A percentile compares a stretch with the other conserved stretches of the same genome.
Evolutionary conservation across 2,113 vertebrate species (phyloP).

Genomic region (Sakesphorus luctuosus): DNA sequence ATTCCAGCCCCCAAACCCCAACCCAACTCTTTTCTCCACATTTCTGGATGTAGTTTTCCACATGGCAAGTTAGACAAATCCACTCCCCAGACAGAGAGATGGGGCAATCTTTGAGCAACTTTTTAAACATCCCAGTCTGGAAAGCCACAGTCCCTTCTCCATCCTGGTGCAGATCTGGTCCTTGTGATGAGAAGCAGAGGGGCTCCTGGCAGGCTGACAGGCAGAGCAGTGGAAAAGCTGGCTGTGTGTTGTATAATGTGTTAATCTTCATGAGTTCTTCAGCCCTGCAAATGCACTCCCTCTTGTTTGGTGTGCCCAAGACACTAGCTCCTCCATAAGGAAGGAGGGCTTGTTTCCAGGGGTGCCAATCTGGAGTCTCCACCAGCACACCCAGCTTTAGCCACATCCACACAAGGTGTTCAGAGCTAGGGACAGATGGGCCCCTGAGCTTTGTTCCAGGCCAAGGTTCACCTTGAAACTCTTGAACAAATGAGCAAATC

Average conservation of each 20-base stretch:
- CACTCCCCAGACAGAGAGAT: not conserved
- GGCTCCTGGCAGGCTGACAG: not conserved
- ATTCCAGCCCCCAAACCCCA: fast-evolving
- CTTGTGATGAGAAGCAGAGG: not conserved
- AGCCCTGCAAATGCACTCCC: not conserved
- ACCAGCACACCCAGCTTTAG: not conserved
- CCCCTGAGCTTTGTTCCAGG: not conserved
- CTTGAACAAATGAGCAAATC: not conserved
- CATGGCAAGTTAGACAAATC: no score
- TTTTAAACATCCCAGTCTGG: not conserved
- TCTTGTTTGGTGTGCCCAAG: not conserved
- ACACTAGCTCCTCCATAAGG: fast-evolving
- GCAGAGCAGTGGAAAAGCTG: not conserved
- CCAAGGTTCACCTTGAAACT: not conserved
- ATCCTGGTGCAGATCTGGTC: not conserved
- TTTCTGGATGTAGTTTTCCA: not conserved
- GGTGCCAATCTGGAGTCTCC: not conserved
- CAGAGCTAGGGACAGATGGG: not conserved
- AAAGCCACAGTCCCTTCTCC: not conserved
- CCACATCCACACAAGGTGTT: not conserved
- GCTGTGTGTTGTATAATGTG: not conserved
- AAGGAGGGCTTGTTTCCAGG: not conserved
- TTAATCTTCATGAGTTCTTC: not conserved
- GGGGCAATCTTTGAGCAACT: not conserved
- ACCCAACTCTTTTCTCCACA: not conserved